Percentiles rank a stretch among this genome's conserved stretches.
These are phyloP conservation scores for cat (Felis catus) DNA, from an alignment of 2,113 vertebrate genomes.

Conservation along the genomic window DNA sequence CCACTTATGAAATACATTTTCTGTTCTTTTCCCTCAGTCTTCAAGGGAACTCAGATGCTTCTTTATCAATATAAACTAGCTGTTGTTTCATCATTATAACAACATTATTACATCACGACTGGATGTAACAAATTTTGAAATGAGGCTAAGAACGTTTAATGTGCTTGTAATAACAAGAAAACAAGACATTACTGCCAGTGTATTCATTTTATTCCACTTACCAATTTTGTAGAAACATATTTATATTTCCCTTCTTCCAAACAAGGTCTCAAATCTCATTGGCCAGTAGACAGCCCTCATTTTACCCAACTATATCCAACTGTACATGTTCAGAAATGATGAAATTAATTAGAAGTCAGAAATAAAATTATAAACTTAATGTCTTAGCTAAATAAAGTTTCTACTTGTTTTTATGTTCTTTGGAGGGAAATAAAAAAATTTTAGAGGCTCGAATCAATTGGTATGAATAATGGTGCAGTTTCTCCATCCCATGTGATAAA, in stretches of 20 bases:
- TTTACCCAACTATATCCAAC: background rate
- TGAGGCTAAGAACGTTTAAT: background rate
- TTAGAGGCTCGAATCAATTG: background rate
- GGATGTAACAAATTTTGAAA: background rate
- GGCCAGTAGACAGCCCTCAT: background rate
- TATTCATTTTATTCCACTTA: background rate
- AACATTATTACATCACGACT: conserved; percentile 47
- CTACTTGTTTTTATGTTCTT: conserved; percentile 8
- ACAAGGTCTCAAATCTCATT: background rate
- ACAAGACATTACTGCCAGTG: background rate
- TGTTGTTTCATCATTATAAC: background rate
- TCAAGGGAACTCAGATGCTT: background rate
- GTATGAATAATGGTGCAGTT: background rate
- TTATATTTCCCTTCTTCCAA: conserved; percentile 22
- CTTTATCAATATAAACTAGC: conserved; percentile 18
- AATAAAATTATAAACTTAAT: conserved; percentile 9
- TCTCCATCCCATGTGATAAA: background rate
- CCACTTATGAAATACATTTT: background rate
- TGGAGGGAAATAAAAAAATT: background rate
- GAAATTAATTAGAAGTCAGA: background rate
- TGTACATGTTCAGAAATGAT: background rate
- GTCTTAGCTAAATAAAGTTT: background rate
- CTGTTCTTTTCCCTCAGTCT: background rate
- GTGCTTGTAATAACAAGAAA: background rate
- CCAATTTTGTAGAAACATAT: background rate